A percentile compares a stretch with the other conserved stretches of the same genome.
Conservation (phyloP, 2,113 vertebrate genomes). For the Syngnathus typhle region DNA sequence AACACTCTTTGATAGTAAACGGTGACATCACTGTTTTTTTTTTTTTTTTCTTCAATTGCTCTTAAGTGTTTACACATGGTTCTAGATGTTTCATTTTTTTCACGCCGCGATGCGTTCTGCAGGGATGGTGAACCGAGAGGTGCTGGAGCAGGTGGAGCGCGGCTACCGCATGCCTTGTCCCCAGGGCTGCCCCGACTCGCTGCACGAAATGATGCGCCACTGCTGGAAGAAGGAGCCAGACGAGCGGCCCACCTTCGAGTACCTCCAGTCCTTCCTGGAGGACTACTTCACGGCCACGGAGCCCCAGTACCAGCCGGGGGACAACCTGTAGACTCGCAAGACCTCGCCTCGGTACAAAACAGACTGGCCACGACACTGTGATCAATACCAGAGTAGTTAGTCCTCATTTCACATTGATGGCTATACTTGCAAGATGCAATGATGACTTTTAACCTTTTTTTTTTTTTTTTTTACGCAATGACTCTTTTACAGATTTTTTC, state of each 20-base stretch:
- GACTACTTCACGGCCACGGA: conserved; percentile 84
- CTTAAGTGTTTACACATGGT: no score
- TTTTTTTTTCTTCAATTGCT: no score
- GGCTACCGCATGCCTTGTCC: conserved; percentile 96
- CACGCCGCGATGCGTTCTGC: background rate
- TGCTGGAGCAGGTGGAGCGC: conserved; percentile 91
- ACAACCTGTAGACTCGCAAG: conserved; percentile 68
- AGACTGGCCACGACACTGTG: conserved; percentile 59
- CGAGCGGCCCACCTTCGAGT: conserved; percentile 94
- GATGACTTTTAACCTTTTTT: background rate
- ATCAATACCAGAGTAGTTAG: conserved; percentile 28
- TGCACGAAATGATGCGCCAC: conserved; percentile 92
- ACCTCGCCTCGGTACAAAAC: conserved; percentile 9
- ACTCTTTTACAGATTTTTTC: background rate
- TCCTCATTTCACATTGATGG: conserved; percentile 26
- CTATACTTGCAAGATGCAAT: conserved; percentile 33
- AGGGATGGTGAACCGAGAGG: conserved; percentile 97
- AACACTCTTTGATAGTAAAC: no score
- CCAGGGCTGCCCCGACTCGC: conserved; percentile 91
- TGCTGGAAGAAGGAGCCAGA: conserved; percentile 98
- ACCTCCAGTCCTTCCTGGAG: conserved; percentile 96
- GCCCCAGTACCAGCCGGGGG: conserved; percentile 73
- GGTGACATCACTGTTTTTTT: no score
- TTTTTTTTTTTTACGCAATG: conserved; percentile 18
- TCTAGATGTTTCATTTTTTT: background rate